A percentile compares a stretch with the other conserved stretches of the same genome.
phyloP scores from a whole-genome alignment of 2,888 invertebrate species.

The Ectemnius lituratus region DNA sequence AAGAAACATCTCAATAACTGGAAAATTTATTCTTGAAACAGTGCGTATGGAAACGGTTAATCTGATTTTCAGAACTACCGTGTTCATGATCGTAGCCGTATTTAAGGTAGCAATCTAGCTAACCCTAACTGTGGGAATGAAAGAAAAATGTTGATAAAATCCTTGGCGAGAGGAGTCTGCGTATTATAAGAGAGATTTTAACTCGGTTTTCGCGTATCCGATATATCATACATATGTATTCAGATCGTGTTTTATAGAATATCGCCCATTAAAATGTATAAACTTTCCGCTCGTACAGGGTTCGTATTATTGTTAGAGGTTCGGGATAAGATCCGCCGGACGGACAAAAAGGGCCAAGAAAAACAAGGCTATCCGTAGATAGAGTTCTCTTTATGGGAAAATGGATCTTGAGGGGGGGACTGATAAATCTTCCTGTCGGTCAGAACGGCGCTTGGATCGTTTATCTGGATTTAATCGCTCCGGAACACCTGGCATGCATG shows the following conservation, averaged over 20 bases:
- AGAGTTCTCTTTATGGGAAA: conserved; percentile 54
- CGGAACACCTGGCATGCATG: conserved; percentile 55
- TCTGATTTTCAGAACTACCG: too few species aligned
- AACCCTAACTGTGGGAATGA: too few species aligned
- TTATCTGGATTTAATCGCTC: conserved; percentile 62
- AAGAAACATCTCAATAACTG: too few species aligned
- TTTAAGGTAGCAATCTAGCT: too few species aligned
- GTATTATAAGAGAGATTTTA: conserved; percentile 2
- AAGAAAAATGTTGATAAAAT: too few species aligned
- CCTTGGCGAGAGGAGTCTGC: too few species aligned
- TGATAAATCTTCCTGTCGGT: conserved; percentile 63
- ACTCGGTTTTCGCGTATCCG: too few species aligned
- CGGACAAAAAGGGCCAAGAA: conserved; percentile 33
- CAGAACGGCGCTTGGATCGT: conserved; percentile 56
- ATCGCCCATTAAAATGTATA: conserved; percentile 18
- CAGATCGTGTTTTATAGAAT: background rate
- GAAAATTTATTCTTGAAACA: too few species aligned
- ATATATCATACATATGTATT: background rate
- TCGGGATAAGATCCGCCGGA: conserved; percentile 12
- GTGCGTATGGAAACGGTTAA: too few species aligned
- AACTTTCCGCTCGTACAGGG: conserved; percentile 16
- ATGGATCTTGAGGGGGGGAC: conserved; percentile 49
- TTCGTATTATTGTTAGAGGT: conserved; percentile 16
- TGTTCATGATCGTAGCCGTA: too few species aligned
- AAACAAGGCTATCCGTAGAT: conserved; percentile 44